Conservation (phyloP, 1,140 invertebrate species). For the Druon quercuslanigerum region DNA sequence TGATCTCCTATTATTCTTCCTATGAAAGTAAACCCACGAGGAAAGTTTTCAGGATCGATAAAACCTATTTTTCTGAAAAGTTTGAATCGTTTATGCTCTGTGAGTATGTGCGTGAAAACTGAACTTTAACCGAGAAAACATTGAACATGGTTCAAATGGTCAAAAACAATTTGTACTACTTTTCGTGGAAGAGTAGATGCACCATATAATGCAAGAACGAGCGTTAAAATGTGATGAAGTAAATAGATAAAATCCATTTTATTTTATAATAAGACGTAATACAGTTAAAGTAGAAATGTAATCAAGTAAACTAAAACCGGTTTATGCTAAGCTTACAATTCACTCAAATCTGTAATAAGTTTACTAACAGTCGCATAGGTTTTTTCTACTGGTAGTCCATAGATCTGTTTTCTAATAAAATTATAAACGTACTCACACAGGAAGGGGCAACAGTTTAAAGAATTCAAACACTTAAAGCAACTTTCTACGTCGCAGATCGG, state of each 20-base stretch:
- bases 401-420: neutral
- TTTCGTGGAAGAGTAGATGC: too few species aligned
- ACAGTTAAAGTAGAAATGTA: neutral
- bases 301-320: neutral
- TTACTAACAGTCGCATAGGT: neutral
- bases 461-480: neutral
- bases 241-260: neutral
- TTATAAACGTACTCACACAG: neutral
- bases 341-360: neutral
- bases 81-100: too few species aligned
- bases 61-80: too few species aligned
- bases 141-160: neutral
- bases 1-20: too few species aligned
- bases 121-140: neutral
- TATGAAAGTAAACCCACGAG: too few species aligned
- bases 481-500: neutral
- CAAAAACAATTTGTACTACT: neutral
- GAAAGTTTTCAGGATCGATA: too few species aligned
- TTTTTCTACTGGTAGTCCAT: neutral
- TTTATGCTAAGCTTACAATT: neutral
- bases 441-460: neutral
- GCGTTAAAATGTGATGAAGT: too few species aligned
- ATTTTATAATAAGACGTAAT: neutral
- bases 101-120: too few species aligned
- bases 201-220: too few species aligned